Base-by-base conservation (phyloP, 1,140 invertebrate species). In the Euura lappo region DNA sequence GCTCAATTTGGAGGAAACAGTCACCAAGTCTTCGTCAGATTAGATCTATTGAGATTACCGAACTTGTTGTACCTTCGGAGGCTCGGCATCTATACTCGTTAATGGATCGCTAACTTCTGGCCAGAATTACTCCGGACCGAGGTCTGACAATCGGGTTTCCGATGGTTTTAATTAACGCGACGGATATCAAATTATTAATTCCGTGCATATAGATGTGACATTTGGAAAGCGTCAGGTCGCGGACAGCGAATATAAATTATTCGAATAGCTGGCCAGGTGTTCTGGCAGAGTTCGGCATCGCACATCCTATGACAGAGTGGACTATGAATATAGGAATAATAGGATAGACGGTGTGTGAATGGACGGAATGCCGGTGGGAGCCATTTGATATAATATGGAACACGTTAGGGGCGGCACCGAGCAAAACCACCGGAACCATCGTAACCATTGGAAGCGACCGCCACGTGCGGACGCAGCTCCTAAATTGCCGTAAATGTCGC, bases 331-430 rank as follows among this genome's bases (percentile, higher is more conserved):
- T n/a, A 60, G 44, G 44, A 68, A 68, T 68, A 68, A 42, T 68
- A 68, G 66, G 4, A 44, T 68, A 44, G 66, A 68, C 44, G 66
- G 66, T 8, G 66, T 68, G 44, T 44, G 8, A 68, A 68, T 68
- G 44, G 28, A 68, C 8, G 66, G 4, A 68, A 68, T 68, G 44
- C 66, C 66, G 66, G 44, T 28, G 66, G 66, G 66, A 2, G 44
- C 8, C 42, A 44, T 68, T 68, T 11, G 44, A 68, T 68, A 68
- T 68, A 68, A 68, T 68, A 68, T 68, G 44, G 66, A 44, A 68
- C 66, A 68, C 13, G 28, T 68, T 28, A 42, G 66, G 44, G 28
- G 66, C 44, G 44, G 66, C 42, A 28, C 44, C 47, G 8, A n/a
- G 51, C 51, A 60, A 60, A 60, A 60, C 51, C 51, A 60, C 51